These are phyloP conservation scores for Stictonetta naevosa DNA, from an alignment of 2,113 vertebrate genomes.

Conservation along the genomic window DNA sequence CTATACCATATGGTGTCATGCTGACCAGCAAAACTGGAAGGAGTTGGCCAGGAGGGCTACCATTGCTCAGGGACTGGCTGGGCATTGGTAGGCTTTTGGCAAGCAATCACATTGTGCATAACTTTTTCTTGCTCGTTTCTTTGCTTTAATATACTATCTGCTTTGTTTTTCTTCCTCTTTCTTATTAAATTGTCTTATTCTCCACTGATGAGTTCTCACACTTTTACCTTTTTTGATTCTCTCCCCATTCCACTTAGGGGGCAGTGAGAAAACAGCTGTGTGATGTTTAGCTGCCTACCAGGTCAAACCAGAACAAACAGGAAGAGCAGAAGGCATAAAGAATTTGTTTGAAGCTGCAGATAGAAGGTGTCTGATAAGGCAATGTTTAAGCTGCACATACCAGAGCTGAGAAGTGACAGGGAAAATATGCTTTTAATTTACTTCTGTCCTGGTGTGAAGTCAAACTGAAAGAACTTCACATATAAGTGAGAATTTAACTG, in stretches of 20 bases:
- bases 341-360: neutral
- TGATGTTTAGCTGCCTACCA: neutral
- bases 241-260: neutral
- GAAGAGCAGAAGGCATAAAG: neutral
- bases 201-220: neutral
- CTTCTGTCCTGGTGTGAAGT: neutral
- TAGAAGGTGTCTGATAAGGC: neutral
- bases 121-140: too few species aligned
- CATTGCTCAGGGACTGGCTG: too few species aligned
- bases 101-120: too few species aligned
- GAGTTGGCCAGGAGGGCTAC: too few species aligned
- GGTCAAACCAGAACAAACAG: neutral
- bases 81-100: too few species aligned
- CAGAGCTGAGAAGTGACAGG: neutral
- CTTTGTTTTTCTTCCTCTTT: neutral
- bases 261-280: neutral
- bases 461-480: neutral
- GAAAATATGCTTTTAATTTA: neutral
- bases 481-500: neutral
- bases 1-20: too few species aligned
- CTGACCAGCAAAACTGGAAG: too few species aligned
- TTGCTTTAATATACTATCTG: too few species aligned
- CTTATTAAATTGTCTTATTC: neutral
- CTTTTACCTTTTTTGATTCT: neutral
- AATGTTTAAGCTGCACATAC: neutral